phyloP scores from a whole-genome alignment of 2,113 vertebrate species.

The Oncorhynchus clarkii region DNA sequence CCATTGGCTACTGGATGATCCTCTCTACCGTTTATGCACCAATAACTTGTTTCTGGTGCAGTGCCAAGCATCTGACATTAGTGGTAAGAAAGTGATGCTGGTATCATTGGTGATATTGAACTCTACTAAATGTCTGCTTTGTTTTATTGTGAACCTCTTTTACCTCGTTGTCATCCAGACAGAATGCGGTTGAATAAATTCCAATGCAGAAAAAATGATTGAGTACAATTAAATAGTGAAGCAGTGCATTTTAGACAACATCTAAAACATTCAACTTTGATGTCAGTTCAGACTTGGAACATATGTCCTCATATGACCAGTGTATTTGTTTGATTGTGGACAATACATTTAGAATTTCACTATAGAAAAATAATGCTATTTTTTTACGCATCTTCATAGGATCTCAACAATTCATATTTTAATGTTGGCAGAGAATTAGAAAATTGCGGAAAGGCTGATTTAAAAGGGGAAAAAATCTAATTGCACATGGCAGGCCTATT shows the following conservation, averaged over 20 bases:
- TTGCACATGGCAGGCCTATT: conserved; percentile 57
- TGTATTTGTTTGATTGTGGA: background rate
- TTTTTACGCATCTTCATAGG: background rate
- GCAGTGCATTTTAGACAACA: background rate
- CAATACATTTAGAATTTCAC: background rate
- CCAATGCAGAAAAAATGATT: background rate
- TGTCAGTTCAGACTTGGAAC: background rate
- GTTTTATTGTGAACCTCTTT: background rate
- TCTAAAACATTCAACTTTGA: background rate
- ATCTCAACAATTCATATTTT: background rate
- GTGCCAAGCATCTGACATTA: too few relatives aligned
- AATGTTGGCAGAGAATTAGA: background rate
- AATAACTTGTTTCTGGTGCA: too few relatives aligned
- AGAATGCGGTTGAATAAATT: background rate
- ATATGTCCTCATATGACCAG: too few relatives aligned
- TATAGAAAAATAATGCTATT: background rate
- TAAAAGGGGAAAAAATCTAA: conserved; percentile 37
- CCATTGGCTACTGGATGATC: too few relatives aligned
- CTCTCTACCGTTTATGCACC: too few relatives aligned
- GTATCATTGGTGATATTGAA: background rate
- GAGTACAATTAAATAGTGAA: background rate
- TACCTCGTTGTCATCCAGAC: background rate
- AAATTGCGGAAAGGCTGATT: conserved; percentile 17
- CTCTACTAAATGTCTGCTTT: background rate
- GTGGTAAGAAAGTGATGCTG: background rate